A percentile compares a stretch with the other conserved stretches of the same genome.
These are phyloP conservation scores for Periophthalmodon schlosseri DNA, from an alignment of 2,113 vertebrate species.

Conservation along the genomic window DNA sequence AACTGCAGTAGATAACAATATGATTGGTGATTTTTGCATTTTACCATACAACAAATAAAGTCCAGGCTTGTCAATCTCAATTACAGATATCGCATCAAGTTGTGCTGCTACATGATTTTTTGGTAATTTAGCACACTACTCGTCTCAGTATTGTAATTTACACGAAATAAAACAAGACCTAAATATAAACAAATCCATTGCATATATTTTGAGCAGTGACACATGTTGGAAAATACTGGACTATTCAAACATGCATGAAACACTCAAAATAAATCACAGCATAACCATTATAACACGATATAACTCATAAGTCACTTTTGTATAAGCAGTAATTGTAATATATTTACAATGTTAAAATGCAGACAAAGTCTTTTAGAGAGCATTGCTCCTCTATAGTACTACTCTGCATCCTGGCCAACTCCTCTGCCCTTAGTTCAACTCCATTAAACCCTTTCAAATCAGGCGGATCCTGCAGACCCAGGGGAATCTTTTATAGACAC, in stretches of 20 bases:
- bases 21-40: too few relatives aligned
- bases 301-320: background rate
- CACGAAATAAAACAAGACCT: too few relatives aligned
- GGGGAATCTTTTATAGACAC: constrained; percentile 41
- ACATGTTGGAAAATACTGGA: too few relatives aligned
- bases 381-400: background rate
- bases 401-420: constrained; percentile 25
- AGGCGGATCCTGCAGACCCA: constrained; percentile 31
- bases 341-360: background rate
- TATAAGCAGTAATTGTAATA: background rate
- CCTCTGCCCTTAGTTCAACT: constrained; percentile 60
- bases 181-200: too few relatives aligned
- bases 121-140: too few relatives aligned
- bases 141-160: too few relatives aligned
- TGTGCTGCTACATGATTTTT: too few relatives aligned
- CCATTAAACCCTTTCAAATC: constrained; percentile 62
- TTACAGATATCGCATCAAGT: too few relatives aligned
- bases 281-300: background rate
- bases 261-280: background rate
- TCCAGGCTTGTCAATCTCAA: too few relatives aligned
- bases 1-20: background rate
- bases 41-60: too few relatives aligned
- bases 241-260: background rate
- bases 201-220: too few relatives aligned
- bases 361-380: background rate